phyloP scores from a whole-genome alignment of 2,113 vertebrate genomes.

The Herpailurus yagouaroundi region DNA sequence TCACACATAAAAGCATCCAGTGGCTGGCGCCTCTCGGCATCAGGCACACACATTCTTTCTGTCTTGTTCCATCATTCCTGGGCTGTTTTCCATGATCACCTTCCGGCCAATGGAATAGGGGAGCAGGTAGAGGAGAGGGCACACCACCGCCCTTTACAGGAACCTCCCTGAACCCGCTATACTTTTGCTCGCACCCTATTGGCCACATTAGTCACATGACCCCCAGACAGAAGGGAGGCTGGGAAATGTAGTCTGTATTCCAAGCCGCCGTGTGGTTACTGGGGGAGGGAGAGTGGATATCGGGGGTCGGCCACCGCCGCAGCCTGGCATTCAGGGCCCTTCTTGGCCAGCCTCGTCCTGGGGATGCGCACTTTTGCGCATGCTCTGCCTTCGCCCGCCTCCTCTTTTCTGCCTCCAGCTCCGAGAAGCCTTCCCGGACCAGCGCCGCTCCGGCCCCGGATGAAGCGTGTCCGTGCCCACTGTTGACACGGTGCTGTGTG shows the following conservation, averaged over 20 bases:
- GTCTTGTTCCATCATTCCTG: background rate
- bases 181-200: background rate
- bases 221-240: background rate
- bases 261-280: background rate
- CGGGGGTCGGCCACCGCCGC: background rate
- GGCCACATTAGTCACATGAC: background rate
- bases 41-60: background rate
- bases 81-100: background rate
- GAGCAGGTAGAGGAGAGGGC: background rate
- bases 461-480: background rate
- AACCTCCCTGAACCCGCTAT: background rate
- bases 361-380: background rate
- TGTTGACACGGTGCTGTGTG: background rate
- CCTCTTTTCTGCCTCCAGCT: background rate
- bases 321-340: background rate
- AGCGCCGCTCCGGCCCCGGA: background rate
- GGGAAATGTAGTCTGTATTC: constrained; percentile 28
- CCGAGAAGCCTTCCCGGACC: background rate
- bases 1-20: background rate
- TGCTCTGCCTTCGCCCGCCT: background rate
- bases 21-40: background rate
- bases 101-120: background rate
- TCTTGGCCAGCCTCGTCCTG: background rate
- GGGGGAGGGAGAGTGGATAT: background rate
- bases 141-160: background rate